A percentile compares a stretch with the other conserved stretches of the same genome.
These are phyloP conservation scores for Cheilosia urbana DNA, from an alignment of 2,888 invertebrate genomes.

Conservation along the genomic window DNA sequence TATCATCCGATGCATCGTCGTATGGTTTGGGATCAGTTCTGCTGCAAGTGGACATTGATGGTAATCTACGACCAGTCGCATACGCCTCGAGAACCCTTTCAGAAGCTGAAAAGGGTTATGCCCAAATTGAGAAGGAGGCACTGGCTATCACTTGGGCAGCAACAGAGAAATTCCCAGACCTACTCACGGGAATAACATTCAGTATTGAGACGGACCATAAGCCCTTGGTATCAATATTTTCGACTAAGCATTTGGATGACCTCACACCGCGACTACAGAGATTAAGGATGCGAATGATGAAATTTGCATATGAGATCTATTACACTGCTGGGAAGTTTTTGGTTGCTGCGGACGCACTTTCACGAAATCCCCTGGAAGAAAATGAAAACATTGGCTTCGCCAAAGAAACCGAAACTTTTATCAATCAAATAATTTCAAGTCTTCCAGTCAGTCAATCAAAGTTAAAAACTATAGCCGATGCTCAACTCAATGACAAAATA, in stretches of 20 bases:
- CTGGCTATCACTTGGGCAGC: constrained; percentile 69
- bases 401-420: no score
- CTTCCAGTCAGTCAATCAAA: constrained; percentile 16
- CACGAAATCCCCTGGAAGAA: constrained; percentile 20
- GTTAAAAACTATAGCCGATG: neutral
- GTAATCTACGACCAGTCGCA: constrained; percentile 42
- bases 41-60: constrained; percentile 43
- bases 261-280: constrained; percentile 67
- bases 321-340: constrained; percentile 69
- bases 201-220: constrained; percentile 75
- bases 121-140: constrained; percentile 75
- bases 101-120: constrained; percentile 59
- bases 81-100: constrained; percentile 67
- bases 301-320: constrained; percentile 60
- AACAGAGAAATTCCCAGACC: constrained; percentile 69
- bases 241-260: constrained; percentile 30
- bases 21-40: constrained; percentile 53
- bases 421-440: constrained; percentile 17
- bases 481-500: constrained; percentile 2
- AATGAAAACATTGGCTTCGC: neutral
- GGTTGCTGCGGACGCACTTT: constrained; percentile 71
- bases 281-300: constrained; percentile 62
- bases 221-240: constrained; percentile 65
- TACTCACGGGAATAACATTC: constrained; percentile 67
- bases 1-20: constrained; percentile 52